Base-by-base conservation (phyloP, 2,797 vertebrate species). In the Arnoldichthys spilopterus region DNA sequence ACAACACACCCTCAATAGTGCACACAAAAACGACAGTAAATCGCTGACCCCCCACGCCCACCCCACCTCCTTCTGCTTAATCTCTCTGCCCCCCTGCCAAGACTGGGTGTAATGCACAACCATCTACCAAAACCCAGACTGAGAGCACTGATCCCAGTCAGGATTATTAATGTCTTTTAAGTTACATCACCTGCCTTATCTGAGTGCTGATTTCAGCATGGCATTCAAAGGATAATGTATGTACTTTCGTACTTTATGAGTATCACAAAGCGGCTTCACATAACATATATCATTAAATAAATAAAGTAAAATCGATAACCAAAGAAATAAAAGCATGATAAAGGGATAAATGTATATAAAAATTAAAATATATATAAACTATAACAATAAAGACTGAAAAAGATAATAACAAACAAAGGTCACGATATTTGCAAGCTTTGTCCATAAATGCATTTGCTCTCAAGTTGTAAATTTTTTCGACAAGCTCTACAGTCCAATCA, bases 161-260 rank as follows among this genome's bases (percentile, higher is more conserved):
- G 58, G 58, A 30, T 61, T 64, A 63, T 32, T 32, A 34, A 32
- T 30, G 59, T 62, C 26, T 62, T 62, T 62, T 32, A 32, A 30
- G 59, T 30, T 62, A 62, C 58, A 18, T 32, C 11, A 63, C 20
- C 59, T 63, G 11, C 3, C 8, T 4, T 64, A 20, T 22, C 6
- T 64, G 32, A 61, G 26, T 32, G 28, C 59, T 32, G 59, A 62
- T 18, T 24, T 24, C 56, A 24, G 4, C 24, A 28, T 3, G 20
- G 56, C 9, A 3, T n/a, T 53, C 49, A 53, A 47, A 13, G 15
- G 43, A 13, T 13, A 47, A 47, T 20, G 20, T n/a, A 4, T n/a
- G 9, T 20, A 53, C 47, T 49, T 53, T 53, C 1, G 9, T 53
- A 53, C 49, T 47, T 47, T 5, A 11, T 4, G 12, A 4, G 11